A percentile compares a stretch with the other conserved stretches of the same genome.
These are phyloP conservation scores for Nasua narica DNA, from an alignment of 2,797 vertebrate genomes.

Conservation along the genomic window DNA sequence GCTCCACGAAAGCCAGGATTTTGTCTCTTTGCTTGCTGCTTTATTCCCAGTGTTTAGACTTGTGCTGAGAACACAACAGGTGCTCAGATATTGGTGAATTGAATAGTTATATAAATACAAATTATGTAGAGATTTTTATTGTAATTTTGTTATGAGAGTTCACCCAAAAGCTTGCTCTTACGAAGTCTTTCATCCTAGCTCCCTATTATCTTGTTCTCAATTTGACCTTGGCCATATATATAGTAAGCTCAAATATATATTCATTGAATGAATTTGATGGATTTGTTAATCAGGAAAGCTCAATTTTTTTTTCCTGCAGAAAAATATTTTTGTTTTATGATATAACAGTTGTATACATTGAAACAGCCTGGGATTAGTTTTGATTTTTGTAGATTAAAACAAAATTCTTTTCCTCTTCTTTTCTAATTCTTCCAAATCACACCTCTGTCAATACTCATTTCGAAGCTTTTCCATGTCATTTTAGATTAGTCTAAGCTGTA, in stretches of 20 bases:
- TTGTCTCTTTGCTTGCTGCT: background rate
- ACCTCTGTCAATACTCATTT: background rate
- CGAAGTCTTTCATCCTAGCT: background rate
- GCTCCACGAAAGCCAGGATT: background rate
- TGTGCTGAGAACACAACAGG: background rate
- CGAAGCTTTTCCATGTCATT: background rate
- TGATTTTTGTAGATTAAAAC: background rate
- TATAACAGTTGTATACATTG: background rate
- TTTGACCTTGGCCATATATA: background rate
- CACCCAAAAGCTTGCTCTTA: background rate
- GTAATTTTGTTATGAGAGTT: background rate
- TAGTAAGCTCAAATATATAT: background rate
- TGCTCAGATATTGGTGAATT: background rate
- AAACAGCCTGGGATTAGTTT: background rate
- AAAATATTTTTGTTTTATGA: background rate
- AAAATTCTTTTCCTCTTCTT: background rate
- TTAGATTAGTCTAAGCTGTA: background rate
- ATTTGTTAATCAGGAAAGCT: background rate
- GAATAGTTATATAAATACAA: background rate
- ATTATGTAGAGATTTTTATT: background rate
- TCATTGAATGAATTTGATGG: background rate
- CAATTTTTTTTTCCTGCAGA: background rate
- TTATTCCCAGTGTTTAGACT: constrained; percentile 1
- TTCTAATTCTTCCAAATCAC: background rate
- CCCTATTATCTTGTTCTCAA: background rate